Evolutionary conservation across 1,140 invertebrate species (phyloP).

Genomic region (Trichoplusia ni): DNA sequence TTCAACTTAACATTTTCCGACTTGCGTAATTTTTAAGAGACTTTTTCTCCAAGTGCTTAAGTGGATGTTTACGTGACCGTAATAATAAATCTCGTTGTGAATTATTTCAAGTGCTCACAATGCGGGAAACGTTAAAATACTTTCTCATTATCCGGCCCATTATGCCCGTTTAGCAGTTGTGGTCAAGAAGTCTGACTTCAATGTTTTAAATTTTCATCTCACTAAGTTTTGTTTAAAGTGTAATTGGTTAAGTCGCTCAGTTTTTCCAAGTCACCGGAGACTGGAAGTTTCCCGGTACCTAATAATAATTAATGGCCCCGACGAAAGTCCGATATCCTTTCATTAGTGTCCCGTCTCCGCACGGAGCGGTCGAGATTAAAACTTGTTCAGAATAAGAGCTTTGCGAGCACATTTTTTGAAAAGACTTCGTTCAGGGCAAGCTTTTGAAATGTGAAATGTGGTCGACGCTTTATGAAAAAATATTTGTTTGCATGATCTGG

Average conservation of each 20-base stretch:
- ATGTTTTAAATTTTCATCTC: constrained; percentile 39
- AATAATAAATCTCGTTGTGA: too few relatives aligned
- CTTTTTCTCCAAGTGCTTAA: too few relatives aligned
- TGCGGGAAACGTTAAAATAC: not conserved
- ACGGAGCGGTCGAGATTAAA: constrained; percentile 70
- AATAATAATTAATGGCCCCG: constrained; percentile 78
- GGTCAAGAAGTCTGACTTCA: not conserved
- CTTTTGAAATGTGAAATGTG: constrained; percentile 61
- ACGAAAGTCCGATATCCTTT: constrained; percentile 77
- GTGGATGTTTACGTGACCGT: too few relatives aligned
- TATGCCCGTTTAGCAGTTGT: not conserved
- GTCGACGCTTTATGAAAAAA: constrained; percentile 48
- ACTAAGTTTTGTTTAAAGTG: constrained; percentile 46
- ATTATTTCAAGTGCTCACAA: too few relatives aligned
- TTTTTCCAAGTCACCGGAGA: constrained; percentile 71
- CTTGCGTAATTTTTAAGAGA: too few relatives aligned
- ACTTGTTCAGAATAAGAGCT: constrained; percentile 64
- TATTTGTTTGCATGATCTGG: constrained; percentile 40
- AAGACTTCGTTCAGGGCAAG: constrained; percentile 49
- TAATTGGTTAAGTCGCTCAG: constrained; percentile 59
- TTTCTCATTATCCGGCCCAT: too few relatives aligned
- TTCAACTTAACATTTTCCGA: too few relatives aligned
- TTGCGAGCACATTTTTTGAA: constrained; percentile 58
- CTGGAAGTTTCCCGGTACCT: constrained; percentile 63
- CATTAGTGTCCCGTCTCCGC: constrained; percentile 68